Evolutionary conservation across 2,113 vertebrate genomes (phyloP), one percentile per base, ranked within the genome.

Genomic region (Corythornis cristatus): DNA sequence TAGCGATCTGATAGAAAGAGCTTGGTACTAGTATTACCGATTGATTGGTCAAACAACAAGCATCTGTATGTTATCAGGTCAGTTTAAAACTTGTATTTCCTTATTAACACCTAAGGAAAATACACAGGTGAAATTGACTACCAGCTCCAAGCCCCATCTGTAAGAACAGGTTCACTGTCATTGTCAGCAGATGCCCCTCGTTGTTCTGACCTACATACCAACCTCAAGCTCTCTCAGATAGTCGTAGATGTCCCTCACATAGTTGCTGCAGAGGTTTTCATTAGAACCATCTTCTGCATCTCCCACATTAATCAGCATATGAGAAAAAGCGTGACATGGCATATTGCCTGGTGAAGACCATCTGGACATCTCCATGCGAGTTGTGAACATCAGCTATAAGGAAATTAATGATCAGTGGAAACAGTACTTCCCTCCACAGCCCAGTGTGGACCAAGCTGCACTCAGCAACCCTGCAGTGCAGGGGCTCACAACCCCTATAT

Each of bases 221-320:
- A 98, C 98, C 98, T 99, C 98, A 29, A 99, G 97, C 2, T 98
- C 82, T 57, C 96, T 95, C 54, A 99, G 93, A 31, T 99, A 99
- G 25, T 97, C 94, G 95, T 99, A 99, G 87, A 99, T 99, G 31
- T 98, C 98, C 67, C 98, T 99, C 19, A 98, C 97, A 18, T 98
- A 99, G 95, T 97, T 97, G 62, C 98, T 98, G 89, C 98, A 99
- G 72, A 98, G 96, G 95, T 98, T 97, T 72, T 98, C 97, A 68
- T 99, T 98, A 6, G 97, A 95, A 9, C 86, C 94, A 22, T 98
- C 98, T 11, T 98, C 98, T 12, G 98, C 96, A 43, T 99, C 98
- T 90, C 95, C 96, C 78, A 98, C 81, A 11, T 97, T 96, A 33
- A 99, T 97, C 16, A 98, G 94, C 51, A 98, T 96, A 31, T 97